Conservation (phyloP, 2,113 vertebrate species). For the Burhinus oedicnemus region DNA sequence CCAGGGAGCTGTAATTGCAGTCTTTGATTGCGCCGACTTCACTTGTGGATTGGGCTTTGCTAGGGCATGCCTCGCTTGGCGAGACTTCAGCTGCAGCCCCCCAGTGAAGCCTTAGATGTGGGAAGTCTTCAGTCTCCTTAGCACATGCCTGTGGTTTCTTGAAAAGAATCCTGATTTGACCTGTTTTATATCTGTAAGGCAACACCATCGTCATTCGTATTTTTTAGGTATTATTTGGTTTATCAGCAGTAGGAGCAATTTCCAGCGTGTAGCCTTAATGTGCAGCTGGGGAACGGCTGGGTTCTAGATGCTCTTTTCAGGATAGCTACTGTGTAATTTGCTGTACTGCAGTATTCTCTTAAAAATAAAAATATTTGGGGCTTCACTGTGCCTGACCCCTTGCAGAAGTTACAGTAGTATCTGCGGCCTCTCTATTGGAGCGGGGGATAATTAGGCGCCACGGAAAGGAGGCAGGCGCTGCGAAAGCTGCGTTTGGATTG, state of each 20-base stretch:
- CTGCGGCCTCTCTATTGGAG: not conserved
- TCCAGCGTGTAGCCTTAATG: not conserved
- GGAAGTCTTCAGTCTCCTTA: slow-evolving; percentile 81
- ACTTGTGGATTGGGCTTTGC: slow-evolving; percentile 73
- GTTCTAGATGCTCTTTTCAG: not conserved
- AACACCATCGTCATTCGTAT: not conserved
- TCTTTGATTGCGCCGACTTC: slow-evolving; percentile 84
- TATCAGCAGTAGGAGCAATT: slow-evolving; percentile 1
- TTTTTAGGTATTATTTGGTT: slow-evolving; percentile 20
- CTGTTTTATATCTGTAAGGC: slow-evolving; percentile 72
- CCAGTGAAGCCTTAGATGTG: slow-evolving; percentile 90
- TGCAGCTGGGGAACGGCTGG: not conserved
- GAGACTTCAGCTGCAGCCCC: slow-evolving; percentile 81
- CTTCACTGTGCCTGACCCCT: not conserved
- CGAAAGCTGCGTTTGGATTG: not conserved
- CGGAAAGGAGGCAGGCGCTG: not conserved
- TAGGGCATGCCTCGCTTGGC: slow-evolving; percentile 75
- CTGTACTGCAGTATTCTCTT: not conserved
- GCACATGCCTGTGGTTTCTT: slow-evolving; percentile 89
- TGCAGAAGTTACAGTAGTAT: not conserved
- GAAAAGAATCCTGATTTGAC: slow-evolving; percentile 81
- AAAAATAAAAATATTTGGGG: not conserved
- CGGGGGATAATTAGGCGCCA: not conserved
- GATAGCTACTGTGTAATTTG: not conserved
- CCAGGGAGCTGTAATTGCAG: slow-evolving; percentile 85